Conservation (phyloP, 2,888 invertebrate genomes). For the Trissoscelio sp. region DNA sequence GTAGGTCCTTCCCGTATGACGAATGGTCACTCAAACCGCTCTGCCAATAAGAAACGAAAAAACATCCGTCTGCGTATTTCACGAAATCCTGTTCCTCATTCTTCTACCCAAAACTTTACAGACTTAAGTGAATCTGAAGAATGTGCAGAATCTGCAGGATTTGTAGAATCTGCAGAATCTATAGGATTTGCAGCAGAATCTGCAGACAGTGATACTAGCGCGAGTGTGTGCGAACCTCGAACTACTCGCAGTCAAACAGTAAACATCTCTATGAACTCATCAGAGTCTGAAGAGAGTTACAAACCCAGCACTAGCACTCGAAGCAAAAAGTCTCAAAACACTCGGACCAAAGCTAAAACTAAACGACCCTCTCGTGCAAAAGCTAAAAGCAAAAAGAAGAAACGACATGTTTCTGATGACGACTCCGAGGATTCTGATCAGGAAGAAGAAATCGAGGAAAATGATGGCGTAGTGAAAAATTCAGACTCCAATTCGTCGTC, state of each 20-base stretch:
- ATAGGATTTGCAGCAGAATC: too few species aligned
- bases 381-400: background rate
- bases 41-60: conserved; percentile 72
- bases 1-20: conserved; percentile 81
- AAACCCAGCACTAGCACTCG: conserved; percentile 81
- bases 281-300: conserved; percentile 86
- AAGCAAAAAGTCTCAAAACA: conserved; percentile 72
- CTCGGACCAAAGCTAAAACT: conserved; percentile 72
- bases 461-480: too few species aligned
- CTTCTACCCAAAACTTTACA: conserved; percentile 74
- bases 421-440: conserved; percentile 8
- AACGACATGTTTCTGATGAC: background rate
- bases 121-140: too few species aligned
- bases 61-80: conserved; percentile 75
- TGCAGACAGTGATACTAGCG: conserved; percentile 77
- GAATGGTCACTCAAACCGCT: conserved; percentile 78
- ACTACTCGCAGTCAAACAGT: conserved; percentile 76
- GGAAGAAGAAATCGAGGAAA: conserved; percentile 65
- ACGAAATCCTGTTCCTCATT: too few species aligned
- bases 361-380: conserved; percentile 74
- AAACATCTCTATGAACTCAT: conserved; percentile 78
- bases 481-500: too few species aligned
- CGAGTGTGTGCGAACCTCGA: conserved; percentile 75
- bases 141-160: too few species aligned
- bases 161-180: too few species aligned